Evolutionary conservation across 2,113 vertebrate genomes (phyloP).

Genomic region (Phaetusa simplex): DNA sequence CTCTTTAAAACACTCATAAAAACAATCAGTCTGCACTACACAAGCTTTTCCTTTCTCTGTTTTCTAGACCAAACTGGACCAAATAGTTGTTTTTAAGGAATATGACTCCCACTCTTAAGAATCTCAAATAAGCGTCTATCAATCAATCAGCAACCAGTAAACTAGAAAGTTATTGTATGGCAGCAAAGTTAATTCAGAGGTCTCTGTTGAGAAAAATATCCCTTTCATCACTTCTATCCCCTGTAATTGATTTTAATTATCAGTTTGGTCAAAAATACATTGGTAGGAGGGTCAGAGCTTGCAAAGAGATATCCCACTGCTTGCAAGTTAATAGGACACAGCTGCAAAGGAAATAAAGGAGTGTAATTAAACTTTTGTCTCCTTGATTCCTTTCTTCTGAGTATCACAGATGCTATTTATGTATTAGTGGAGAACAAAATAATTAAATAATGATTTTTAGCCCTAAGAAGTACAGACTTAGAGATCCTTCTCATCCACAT

Average conservation of each 20-base stretch:
- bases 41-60: neutral
- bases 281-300: slow-evolving; percentile 55
- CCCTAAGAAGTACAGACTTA: neutral
- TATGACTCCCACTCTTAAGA: neutral
- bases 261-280: slow-evolving; percentile 25
- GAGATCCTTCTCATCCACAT: neutral
- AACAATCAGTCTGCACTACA: neutral
- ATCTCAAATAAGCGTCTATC: neutral
- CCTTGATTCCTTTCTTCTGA: slow-evolving; percentile 1
- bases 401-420: slow-evolving; percentile 18
- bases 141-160: neutral
- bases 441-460: neutral
- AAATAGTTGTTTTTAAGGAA: neutral
- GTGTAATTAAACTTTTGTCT: slow-evolving; percentile 56
- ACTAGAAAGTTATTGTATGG: neutral
- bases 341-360: slow-evolving; percentile 57
- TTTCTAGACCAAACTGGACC: neutral
- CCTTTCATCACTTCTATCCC: slow-evolving; percentile 9
- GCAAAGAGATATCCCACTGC: slow-evolving; percentile 1
- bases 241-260: slow-evolving; percentile 59
- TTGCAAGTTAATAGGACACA: slow-evolving; percentile 43
- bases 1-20: neutral
- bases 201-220: neutral
- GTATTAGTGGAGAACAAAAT: neutral
- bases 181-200: slow-evolving; percentile 39